Base-by-base conservation (phyloP, 2,888 invertebrate species). In the Pandemis corylana region DNA sequence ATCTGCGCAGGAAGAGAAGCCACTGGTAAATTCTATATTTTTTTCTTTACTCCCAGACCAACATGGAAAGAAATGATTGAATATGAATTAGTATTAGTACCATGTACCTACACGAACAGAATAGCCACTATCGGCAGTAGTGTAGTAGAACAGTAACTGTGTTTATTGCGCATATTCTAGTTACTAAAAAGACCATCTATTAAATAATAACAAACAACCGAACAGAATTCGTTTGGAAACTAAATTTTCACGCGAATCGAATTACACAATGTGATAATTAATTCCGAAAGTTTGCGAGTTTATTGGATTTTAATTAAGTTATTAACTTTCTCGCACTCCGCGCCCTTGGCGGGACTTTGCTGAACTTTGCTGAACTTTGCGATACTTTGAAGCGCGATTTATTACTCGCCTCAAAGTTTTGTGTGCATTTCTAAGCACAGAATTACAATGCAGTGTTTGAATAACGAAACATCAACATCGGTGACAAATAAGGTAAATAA, bases 231-330 rank as follows among this genome's bases (percentile, higher is more conserved):
- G 20, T 13, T 49, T 36, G 42, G 12, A 69, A 66, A 70, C 56
- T 15, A n/a, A 49, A 49, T 62, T 59, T 51, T 41, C 42, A 69
- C 44, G 49, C 62, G 53, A 75, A 75, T 62, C 42, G 44, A 65
- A 65, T 75, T 70, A 44, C 53, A 49, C 51, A 75, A 65, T 53
- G 51, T 67, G 15, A 70, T 67, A 75, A 75, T 75, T 70, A 70
- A 70, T 75, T 75, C 13, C 0, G 7, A 42, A 74, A 65, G 36
- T 75, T 75, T 62, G 42, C 36, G 44, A 69, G 56, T 62, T 70
- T 56, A 70, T 75, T 75, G 51, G 53, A 53, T 66, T 75, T 67
- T 67, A 70, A 75, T 75, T 75, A 75, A 75, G 61, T 70, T 46
- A 75, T 75, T 70, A 75, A 75, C 66, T 70, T 46, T 56, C 28